phyloP scores from a whole-genome alignment of 2,113 vertebrate species.

The Globicephala melas region DNA sequence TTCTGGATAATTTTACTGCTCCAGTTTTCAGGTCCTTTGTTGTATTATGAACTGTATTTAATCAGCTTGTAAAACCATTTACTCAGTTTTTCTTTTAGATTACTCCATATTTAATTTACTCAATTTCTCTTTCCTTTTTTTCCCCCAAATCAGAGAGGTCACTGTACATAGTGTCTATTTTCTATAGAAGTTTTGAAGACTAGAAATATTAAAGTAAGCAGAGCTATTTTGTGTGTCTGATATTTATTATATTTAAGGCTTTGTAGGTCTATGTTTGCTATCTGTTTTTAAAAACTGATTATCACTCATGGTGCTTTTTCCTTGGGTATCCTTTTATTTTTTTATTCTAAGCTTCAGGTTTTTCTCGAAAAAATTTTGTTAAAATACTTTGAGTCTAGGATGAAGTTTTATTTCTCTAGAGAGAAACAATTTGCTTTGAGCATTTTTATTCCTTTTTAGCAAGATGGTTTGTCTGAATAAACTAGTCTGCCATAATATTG shows the following conservation, averaged over 20 bases:
- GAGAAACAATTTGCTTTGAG: background rate
- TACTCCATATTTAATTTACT: background rate
- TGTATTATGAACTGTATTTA: background rate
- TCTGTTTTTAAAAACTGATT: background rate
- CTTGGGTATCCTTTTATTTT: background rate
- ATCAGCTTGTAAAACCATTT: background rate
- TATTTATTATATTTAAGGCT: background rate
- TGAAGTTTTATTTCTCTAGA: background rate
- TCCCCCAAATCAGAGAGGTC: background rate
- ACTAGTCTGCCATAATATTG: background rate
- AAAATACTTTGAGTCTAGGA: background rate
- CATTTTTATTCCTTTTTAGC: background rate
- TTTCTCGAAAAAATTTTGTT: background rate
- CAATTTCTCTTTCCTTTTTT: background rate
- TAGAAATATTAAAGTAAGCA: background rate
- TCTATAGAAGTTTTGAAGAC: background rate
- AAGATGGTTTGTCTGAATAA: background rate
- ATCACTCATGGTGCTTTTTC: background rate
- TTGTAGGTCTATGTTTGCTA: background rate
- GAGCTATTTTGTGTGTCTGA: background rate
- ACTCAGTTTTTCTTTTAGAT: background rate
- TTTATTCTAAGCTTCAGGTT: background rate
- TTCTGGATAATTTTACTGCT: background rate
- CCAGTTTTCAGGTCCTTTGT: background rate
- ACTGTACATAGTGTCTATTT: background rate